Conservation (phyloP, 1,140 invertebrate species). For the Acarapis woodi region DNA sequence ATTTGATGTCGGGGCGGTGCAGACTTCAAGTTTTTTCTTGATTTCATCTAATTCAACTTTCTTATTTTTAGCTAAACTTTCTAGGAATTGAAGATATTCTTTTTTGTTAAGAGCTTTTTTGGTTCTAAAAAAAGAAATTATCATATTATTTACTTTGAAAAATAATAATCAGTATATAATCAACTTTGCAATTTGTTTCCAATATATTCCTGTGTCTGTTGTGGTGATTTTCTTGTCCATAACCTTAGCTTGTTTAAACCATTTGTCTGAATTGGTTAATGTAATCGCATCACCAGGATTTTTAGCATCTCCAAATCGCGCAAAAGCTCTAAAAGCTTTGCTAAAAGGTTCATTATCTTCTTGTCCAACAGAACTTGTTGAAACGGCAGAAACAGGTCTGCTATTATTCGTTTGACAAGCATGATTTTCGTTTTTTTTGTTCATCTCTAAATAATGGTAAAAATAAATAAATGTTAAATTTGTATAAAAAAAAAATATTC, state of each 20-base stretch:
- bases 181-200: slow-evolving; percentile 50
- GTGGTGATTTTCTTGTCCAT: slow-evolving; percentile 64
- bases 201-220: slow-evolving; percentile 50
- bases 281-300: slow-evolving; percentile 58
- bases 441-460: no score
- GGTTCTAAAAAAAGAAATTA: slow-evolving; percentile 8
- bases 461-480: no score
- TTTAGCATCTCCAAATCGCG: slow-evolving; percentile 60
- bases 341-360: slow-evolving; percentile 13
- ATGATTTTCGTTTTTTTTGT: no score
- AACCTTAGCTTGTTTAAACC: slow-evolving; percentile 81
- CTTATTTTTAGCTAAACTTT: slow-evolving; percentile 46
- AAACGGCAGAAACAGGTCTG: not conserved
- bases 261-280: slow-evolving; percentile 63
- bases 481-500: no score
- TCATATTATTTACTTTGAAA: not conserved
- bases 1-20: slow-evolving; percentile 34
- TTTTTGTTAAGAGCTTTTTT: slow-evolving; percentile 18
- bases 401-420: not conserved
- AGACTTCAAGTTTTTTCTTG: slow-evolving; percentile 39
- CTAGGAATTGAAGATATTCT: slow-evolving; percentile 49
- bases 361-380: not conserved
- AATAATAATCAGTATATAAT: slow-evolving; percentile 9
- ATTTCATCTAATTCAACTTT: slow-evolving; percentile 39
- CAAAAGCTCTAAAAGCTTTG: slow-evolving; percentile 31